phyloP scores from a whole-genome alignment of 2,888 invertebrate genomes.

The Aphodius sticticus region DNA sequence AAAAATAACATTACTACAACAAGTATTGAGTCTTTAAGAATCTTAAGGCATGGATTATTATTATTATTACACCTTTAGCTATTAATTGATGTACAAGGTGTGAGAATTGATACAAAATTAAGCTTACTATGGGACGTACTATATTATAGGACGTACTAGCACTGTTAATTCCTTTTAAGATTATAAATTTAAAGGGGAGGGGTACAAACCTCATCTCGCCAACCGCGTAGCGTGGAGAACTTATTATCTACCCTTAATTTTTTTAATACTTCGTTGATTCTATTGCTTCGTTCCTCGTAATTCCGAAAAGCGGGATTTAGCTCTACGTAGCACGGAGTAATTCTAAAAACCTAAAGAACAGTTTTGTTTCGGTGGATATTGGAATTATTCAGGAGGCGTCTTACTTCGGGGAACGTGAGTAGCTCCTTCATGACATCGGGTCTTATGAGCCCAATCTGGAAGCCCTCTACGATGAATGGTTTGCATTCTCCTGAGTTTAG shows the following conservation, averaged over 20 bases:
- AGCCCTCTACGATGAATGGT: constrained; percentile 88
- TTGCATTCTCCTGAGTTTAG: constrained; percentile 80
- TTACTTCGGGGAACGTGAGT: constrained; percentile 82
- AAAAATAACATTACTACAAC: too few species aligned
- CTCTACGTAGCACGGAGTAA: constrained; percentile 77
- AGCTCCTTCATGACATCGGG: constrained; percentile 85
- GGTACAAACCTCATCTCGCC: constrained; percentile 85
- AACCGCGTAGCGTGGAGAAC: constrained; percentile 85
- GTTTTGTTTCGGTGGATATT: background rate
- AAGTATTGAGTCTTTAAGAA: too few species aligned
- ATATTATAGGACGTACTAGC: background rate
- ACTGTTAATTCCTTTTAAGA: background rate
- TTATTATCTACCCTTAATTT: constrained; percentile 78
- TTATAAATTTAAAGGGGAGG: constrained; percentile 25
- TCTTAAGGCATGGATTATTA: too few species aligned
- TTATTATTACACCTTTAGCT: too few species aligned
- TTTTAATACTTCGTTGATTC: constrained; percentile 80
- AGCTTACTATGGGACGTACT: background rate
- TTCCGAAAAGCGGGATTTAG: constrained; percentile 88
- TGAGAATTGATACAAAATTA: too few species aligned
- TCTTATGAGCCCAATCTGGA: constrained; percentile 88
- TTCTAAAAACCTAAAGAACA: constrained; percentile 70
- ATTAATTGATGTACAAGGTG: too few species aligned
- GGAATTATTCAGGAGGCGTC: background rate
- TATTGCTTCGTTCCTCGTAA: constrained; percentile 80